A percentile compares a stretch with the other conserved stretches of the same genome.
These are phyloP conservation scores for Ara ararauna DNA, from an alignment of 2,797 vertebrate genomes.

Conservation along the genomic window DNA sequence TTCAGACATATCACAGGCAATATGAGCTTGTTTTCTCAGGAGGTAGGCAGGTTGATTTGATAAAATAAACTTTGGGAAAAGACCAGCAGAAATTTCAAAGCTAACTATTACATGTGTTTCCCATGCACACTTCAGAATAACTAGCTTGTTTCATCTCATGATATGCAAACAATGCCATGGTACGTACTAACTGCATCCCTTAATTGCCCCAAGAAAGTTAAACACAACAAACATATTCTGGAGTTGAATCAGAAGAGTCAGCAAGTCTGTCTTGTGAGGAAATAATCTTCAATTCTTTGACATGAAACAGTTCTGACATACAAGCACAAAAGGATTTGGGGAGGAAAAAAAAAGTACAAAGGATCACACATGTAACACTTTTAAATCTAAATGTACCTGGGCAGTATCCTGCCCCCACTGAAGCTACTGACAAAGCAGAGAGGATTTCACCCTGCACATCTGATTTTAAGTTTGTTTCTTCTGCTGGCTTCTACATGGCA, in stretches of 20 bases:
- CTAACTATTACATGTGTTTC: not conserved
- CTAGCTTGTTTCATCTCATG: not conserved
- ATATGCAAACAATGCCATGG: not conserved
- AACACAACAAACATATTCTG: not conserved
- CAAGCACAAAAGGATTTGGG: not conserved
- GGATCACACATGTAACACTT: not conserved
- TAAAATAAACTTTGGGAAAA: not conserved
- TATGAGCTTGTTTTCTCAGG: not conserved
- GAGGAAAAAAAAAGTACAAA: not conserved
- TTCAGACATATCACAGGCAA: not conserved
- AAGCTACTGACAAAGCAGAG: not conserved
- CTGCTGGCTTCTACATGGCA: not conserved
- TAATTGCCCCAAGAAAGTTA: not conserved
- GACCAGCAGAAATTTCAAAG: not conserved
- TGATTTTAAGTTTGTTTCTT: not conserved
- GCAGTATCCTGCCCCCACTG: not conserved
- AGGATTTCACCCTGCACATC: slow-evolving; percentile 1
- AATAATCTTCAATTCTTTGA: not conserved
- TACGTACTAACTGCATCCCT: not conserved
- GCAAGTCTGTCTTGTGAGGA: not conserved
- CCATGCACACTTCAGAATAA: not conserved
- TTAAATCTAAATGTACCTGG: not conserved
- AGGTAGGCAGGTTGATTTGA: not conserved
- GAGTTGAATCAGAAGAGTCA: not conserved
- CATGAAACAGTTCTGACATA: not conserved